A percentile compares a stretch with the other conserved stretches of the same genome.
Evolutionary conservation across 2,797 vertebrate species (phyloP).

Genomic region (Cuniculus paca): DNA sequence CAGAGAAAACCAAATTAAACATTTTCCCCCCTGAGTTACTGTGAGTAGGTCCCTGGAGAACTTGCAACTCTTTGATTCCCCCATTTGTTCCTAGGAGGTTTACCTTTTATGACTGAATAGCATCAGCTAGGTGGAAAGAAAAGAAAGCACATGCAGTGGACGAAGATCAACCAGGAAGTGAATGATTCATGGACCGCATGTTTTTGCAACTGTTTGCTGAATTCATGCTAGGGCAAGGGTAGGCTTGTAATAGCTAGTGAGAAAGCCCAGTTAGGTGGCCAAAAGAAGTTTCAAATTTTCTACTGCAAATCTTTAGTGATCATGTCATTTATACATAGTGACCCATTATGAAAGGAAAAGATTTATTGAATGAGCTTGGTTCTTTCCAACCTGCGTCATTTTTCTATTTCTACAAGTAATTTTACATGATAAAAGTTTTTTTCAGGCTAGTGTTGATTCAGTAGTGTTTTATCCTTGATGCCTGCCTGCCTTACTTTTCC

Average conservation of each 20-base stretch:
- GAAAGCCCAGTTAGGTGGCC: not conserved
- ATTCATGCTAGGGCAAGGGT: not conserved
- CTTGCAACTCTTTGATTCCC: not conserved
- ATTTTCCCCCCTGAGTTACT: not conserved
- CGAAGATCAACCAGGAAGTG: not conserved
- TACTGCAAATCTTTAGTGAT: not conserved
- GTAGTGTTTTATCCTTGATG: not conserved
- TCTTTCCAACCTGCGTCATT: not conserved
- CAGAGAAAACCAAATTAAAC: not conserved
- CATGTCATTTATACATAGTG: not conserved
- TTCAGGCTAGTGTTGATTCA: not conserved
- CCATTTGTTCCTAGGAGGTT: not conserved
- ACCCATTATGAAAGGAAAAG: not conserved
- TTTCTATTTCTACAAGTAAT: constrained; percentile 31
- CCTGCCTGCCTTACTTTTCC: constrained; percentile 68
- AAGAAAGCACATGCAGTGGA: not conserved
- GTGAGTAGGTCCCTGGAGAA: not conserved
- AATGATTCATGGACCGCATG: not conserved
- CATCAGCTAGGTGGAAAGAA: not conserved
- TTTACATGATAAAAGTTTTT: not conserved
- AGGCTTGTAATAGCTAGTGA: not conserved
- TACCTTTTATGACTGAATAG: constrained; percentile 6
- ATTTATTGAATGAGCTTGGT: not conserved
- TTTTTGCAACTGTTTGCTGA: not conserved
- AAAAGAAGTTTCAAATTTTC: constrained; percentile 21